Evolutionary conservation across 2,888 invertebrate genomes (phyloP).

Genomic region (Pemphredon lugubris): DNA sequence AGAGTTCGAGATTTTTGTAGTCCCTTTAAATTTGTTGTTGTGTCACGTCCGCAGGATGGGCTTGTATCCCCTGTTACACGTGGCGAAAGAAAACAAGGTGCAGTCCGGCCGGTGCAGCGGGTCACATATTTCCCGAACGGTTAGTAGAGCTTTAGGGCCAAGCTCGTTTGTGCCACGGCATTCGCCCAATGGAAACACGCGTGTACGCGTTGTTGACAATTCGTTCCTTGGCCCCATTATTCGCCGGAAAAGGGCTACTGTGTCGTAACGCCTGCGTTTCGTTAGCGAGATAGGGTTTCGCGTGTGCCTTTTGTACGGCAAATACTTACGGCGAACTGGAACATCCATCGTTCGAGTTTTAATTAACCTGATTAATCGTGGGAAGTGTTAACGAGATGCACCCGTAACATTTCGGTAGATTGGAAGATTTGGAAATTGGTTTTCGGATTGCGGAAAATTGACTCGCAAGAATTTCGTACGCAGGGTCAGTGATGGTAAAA

Average conservation of each 20-base stretch:
- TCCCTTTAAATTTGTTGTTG: conserved; percentile 72
- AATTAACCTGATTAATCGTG: too few species aligned
- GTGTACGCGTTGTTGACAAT: conserved; percentile 48
- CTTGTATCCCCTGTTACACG: conserved; percentile 56
- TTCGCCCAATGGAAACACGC: conserved; percentile 46
- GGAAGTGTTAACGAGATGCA: too few species aligned
- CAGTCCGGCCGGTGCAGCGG: conserved; percentile 64
- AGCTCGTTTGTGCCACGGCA: conserved; percentile 14
- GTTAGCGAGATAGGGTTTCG: not conserved
- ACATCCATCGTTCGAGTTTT: too few species aligned
- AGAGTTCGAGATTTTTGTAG: conserved; percentile 44
- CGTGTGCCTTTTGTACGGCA: not conserved
- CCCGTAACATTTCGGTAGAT: too few species aligned
- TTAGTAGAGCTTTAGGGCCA: conserved; percentile 60
- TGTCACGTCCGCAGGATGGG: conserved; percentile 55
- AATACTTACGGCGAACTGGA: too few species aligned
- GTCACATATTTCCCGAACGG: conserved; percentile 69
- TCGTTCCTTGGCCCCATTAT: conserved; percentile 34
- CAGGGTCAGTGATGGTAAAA: too few species aligned
- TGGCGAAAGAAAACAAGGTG: conserved; percentile 71
- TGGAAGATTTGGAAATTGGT: too few species aligned
- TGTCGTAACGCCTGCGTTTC: conserved; percentile 17
- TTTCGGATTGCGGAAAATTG: too few species aligned
- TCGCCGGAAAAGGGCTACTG: conserved; percentile 22
- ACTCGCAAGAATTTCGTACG: too few species aligned